phyloP scores from a whole-genome alignment of 2,113 vertebrate species.

The Macroglossus sobrinus region DNA sequence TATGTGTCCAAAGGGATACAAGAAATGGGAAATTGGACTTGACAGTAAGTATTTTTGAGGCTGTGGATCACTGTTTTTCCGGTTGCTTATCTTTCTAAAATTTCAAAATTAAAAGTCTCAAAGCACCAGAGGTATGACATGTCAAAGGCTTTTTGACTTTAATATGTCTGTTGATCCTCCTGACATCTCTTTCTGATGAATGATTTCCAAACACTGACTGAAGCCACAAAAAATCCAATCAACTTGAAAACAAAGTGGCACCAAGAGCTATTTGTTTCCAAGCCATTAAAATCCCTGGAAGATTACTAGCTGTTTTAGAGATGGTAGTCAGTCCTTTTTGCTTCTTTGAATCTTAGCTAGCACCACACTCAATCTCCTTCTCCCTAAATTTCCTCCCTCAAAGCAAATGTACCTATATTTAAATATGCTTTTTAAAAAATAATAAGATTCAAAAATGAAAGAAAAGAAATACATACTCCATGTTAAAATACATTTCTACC shows the following conservation, averaged over 20 bases:
- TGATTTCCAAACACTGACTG: conserved; percentile 59
- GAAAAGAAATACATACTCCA: background rate
- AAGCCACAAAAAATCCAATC: background rate
- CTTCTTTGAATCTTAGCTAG: background rate
- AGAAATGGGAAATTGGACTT: conserved; percentile 15
- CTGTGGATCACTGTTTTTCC: conserved; percentile 42
- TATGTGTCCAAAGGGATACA: background rate
- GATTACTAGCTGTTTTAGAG: background rate
- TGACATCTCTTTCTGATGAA: conserved; percentile 49
- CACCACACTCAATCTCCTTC: too few relatives aligned
- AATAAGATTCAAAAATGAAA: background rate
- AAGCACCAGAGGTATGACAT: background rate
- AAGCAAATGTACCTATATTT: background rate
- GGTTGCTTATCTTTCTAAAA: conserved; percentile 63
- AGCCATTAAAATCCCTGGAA: background rate
- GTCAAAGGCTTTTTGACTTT: conserved; percentile 17
- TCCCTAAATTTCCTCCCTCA: background rate
- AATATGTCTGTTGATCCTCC: conserved; percentile 39
- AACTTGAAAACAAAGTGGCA: conserved; percentile 36
- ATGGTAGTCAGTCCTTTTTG: background rate
- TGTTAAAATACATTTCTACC: background rate
- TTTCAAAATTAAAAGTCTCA: conserved; percentile 63
- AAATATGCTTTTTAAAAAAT: background rate
- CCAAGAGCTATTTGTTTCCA: conserved; percentile 13
- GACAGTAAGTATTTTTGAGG: conserved; percentile 62